These are phyloP conservation scores for Tribolium madens DNA, from an alignment of 1,140 invertebrate genomes.

Conservation along the genomic window DNA sequence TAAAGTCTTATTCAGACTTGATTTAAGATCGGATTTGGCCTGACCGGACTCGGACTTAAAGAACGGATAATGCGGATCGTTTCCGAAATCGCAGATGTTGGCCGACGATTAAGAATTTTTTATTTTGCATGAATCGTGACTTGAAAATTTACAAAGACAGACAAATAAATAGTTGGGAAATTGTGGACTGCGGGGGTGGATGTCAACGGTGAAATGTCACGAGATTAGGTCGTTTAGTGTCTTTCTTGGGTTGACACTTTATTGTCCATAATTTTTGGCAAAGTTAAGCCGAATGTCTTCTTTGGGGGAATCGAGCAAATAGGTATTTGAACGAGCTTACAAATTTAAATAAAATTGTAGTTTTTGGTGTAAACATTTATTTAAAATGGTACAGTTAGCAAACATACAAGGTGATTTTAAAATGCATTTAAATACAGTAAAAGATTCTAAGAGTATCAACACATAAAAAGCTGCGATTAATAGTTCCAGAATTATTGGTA, in stretches of 20 bases:
- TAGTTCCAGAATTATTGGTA: too few species aligned
- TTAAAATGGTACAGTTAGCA: too few species aligned
- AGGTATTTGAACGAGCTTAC: too few species aligned
- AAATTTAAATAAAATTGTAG: too few species aligned
- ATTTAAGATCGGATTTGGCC: slow-evolving; percentile 56
- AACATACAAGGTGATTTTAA: too few species aligned
- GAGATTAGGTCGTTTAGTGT: background rate
- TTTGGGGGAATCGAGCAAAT: background rate
- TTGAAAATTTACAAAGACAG: background rate
- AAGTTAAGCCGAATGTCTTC: background rate
- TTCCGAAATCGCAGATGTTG: slow-evolving; percentile 55
- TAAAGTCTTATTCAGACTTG: slow-evolving; percentile 54
- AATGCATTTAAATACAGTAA: too few species aligned
- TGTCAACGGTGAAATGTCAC: background rate
- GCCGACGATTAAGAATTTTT: slow-evolving; percentile 37
- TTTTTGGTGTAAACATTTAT: too few species aligned
- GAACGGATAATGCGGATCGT: slow-evolving; percentile 55
- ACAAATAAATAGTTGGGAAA: background rate
- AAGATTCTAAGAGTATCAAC: too few species aligned
- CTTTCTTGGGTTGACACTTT: slow-evolving; percentile 19
- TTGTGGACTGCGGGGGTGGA: background rate
- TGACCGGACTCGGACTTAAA: slow-evolving; percentile 38
- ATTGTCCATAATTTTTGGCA: background rate
- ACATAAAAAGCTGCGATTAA: too few species aligned
- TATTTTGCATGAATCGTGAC: slow-evolving; percentile 25